phyloP scores from a whole-genome alignment of 2,888 invertebrate species.

The Orthonevra nobilis region DNA sequence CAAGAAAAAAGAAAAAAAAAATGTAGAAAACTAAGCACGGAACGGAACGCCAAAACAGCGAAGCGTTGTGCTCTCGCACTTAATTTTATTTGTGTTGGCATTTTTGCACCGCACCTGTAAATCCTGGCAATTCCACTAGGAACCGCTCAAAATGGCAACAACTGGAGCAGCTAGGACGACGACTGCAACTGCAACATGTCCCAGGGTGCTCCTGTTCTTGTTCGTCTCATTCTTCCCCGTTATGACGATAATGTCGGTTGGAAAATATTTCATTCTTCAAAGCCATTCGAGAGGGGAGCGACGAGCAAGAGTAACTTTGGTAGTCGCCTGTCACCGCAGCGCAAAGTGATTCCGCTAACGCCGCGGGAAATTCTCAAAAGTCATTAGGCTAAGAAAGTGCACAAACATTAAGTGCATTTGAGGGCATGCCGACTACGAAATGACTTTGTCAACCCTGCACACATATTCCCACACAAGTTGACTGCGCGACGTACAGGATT shows the following conservation, averaged over 20 bases:
- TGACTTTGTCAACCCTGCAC: constrained; percentile 57
- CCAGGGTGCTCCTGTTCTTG: constrained; percentile 22
- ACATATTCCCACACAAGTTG: constrained; percentile 54
- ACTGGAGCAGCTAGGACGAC: constrained; percentile 24
- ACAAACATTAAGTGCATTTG: constrained; percentile 70
- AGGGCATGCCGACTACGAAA: constrained; percentile 41
- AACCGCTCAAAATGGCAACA: constrained; percentile 56
- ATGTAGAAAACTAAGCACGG: too few relatives aligned
- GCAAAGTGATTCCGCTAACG: constrained; percentile 68
- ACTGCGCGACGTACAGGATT: constrained; percentile 47
- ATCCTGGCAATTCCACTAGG: constrained; percentile 59
- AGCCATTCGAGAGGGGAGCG: constrained; percentile 44
- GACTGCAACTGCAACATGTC: constrained; percentile 42
- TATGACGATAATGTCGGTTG: constrained; percentile 59
- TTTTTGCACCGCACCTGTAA: constrained; percentile 61
- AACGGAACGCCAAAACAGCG: too few relatives aligned
- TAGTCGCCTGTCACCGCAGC: constrained; percentile 39
- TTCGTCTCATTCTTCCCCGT: constrained; percentile 19
- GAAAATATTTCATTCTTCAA: constrained; percentile 64
- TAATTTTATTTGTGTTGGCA: constrained; percentile 63
- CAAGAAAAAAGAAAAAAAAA: not conserved
- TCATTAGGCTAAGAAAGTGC: constrained; percentile 70
- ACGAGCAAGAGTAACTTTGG: constrained; percentile 40
- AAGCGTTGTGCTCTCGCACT: constrained; percentile 64
- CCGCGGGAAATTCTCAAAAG: constrained; percentile 69